These are phyloP conservation scores for Tyrophagus putrescentiae DNA, from an alignment of 1,140 invertebrate species.

Conservation along the genomic window DNA sequence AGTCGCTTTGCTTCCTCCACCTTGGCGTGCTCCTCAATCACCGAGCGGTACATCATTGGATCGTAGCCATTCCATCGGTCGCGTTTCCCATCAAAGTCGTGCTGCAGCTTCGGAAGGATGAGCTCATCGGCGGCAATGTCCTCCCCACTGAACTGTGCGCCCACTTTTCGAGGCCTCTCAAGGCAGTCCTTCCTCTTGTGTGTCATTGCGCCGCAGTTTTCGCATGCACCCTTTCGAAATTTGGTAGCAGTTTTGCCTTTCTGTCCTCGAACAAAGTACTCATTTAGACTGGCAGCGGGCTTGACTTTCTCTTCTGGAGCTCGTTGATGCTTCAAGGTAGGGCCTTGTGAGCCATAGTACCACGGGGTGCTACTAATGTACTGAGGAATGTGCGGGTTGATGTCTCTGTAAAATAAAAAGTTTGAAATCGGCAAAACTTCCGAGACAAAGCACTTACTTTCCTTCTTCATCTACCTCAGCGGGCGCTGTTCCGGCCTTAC, in stretches of 20 bases:
- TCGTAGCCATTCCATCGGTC: slow-evolving; percentile 95
- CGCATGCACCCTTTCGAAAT: slow-evolving; percentile 88
- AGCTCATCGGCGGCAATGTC: slow-evolving; percentile 82
- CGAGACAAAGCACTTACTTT: slow-evolving; percentile 33
- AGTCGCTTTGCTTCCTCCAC: slow-evolving; percentile 56
- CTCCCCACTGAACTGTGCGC: slow-evolving; percentile 62
- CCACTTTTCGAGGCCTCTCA: slow-evolving; percentile 77
- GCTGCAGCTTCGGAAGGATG: slow-evolving; percentile 54
- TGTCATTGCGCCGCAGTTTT: slow-evolving; percentile 95
- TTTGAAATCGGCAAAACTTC: not conserved
- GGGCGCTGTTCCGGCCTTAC: slow-evolving; percentile 94
- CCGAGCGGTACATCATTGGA: slow-evolving; percentile 64
- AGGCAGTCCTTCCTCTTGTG: slow-evolving; percentile 95
- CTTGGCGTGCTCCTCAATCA: slow-evolving; percentile 81
- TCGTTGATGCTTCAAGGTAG: slow-evolving; percentile 96
- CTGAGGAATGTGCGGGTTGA: slow-evolving; percentile 98
- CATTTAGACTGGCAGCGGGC: slow-evolving; percentile 49
- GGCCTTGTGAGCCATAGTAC: slow-evolving; percentile 85
- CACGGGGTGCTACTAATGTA: slow-evolving; percentile 97
- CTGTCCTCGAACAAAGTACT: slow-evolving; percentile 72
- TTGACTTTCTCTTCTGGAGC: slow-evolving; percentile 70
- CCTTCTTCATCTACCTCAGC: slow-evolving; percentile 97
- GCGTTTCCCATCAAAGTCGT: slow-evolving; percentile 84
- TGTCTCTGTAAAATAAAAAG: slow-evolving; percentile 50
- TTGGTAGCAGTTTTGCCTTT: slow-evolving; percentile 48